phyloP scores from a whole-genome alignment of 2,797 vertebrate species.

The Neosilurus hyrtlii region DNA sequence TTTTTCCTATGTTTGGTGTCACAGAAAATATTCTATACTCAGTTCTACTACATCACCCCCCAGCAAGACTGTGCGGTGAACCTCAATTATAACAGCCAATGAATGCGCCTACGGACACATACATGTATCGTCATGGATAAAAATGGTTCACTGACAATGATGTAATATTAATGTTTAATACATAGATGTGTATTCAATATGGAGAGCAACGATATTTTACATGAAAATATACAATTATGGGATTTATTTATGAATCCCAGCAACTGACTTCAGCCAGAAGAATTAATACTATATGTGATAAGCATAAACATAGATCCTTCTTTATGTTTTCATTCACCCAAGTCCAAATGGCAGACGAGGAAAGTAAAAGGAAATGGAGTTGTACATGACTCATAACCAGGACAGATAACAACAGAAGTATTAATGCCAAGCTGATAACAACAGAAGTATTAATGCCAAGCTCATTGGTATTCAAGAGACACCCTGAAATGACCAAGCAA shows the following conservation, averaged over 20 bases:
- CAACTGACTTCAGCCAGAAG: neutral
- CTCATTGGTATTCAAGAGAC: neutral
- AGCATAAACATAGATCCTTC: neutral
- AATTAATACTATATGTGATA: neutral
- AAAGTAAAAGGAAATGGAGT: neutral
- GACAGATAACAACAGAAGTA: no score
- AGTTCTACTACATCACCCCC: constrained; percentile 48
- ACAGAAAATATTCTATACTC: constrained; percentile 61
- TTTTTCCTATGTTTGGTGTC: constrained; percentile 49
- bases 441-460: neutral
- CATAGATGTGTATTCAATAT: neutral
- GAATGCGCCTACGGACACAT: neutral
- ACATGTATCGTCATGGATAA: neutral
- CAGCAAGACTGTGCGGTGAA: constrained; percentile 49
- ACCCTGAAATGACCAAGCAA: neutral
- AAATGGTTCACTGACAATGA: neutral
- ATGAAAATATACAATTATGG: neutral
- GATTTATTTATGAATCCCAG: neutral
- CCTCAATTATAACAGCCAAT: constrained; percentile 22
- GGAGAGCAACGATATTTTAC: neutral
- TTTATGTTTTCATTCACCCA: neutral
- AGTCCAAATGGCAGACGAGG: neutral
- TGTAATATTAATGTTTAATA: neutral
- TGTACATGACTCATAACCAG: no score
- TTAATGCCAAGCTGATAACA: no score